Evolutionary conservation across 1,140 invertebrate species (phyloP), one percentile per base, ranked within the genome.

Genomic region (Drosophila kepulauana): DNA sequence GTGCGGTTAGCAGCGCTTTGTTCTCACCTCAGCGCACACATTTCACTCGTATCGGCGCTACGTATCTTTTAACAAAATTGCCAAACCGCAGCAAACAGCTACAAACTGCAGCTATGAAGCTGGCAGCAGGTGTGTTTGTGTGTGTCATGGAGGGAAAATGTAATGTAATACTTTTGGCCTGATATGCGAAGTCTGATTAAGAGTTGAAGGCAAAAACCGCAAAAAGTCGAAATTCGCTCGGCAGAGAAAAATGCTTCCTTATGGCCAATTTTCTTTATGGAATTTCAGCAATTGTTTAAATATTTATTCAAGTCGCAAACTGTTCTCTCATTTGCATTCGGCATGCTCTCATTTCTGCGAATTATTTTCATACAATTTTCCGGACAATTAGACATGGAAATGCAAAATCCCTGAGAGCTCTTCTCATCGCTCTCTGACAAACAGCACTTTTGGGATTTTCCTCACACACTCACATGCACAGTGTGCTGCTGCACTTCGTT

Each of bases 41-140:
- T 54, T 75, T 74, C 48, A 52, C 49, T 41, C 78, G 57, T 81
- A 85, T 84, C 77, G 78, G 76, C 80, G 84, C 84, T 78, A 79
- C 72, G 86, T 71, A 88, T 88, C 85, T 88, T 88, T 88, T 85
- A 81, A 79, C 86, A 90, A 90, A 88, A 88, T 79, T 90, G 85
- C 86, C 56, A 90, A 88, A 85, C 85, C 85, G 66, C 86, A 88
- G 70, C 77, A 68, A 78, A 66, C 41, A 69, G 72, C 76, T 48
- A 68, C 62, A 46, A 65, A 68, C 30, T 63, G 46, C 46, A 41
- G 20, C 20, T 20, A 20, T 20, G 20, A 20, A 33, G 43, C n/a
- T 48, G 49, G 46, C n/a, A 33, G 11, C 33, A 65, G 49, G 63
- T 13, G 11, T 30, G 13, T 20, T 1, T 20, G 63, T 13, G 11